Evolutionary conservation across 2,888 invertebrate genomes (phyloP).

Genomic region (Meliscaeva auricollis): DNA sequence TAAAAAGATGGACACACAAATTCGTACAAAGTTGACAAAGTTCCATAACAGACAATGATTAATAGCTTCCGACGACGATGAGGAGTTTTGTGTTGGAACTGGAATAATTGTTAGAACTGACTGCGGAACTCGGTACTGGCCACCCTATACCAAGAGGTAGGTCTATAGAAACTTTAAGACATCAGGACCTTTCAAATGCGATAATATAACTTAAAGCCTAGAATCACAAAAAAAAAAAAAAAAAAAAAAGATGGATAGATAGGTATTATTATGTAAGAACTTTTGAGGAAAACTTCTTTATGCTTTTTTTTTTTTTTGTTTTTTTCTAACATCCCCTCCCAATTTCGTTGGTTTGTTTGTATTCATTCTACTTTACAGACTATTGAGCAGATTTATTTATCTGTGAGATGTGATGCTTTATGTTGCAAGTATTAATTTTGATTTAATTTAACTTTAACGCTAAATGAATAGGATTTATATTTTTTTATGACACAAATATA

Average conservation of each 20-base stretch:
- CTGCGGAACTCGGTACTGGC: not conserved
- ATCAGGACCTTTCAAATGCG: slow-evolving; percentile 14
- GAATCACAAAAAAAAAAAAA: slow-evolving; percentile 19
- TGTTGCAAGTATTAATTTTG: slow-evolving; percentile 36
- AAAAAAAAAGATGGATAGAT: slow-evolving; percentile 42
- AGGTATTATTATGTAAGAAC: slow-evolving; percentile 24
- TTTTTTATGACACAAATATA: slow-evolving; percentile 29
- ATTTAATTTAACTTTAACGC: slow-evolving; percentile 38
- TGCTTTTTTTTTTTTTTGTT: not conserved
- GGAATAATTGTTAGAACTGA: slow-evolving; percentile 5
- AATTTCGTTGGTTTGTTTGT: not conserved
- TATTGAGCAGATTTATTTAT: slow-evolving; percentile 16
- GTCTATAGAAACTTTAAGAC: slow-evolving; percentile 6
- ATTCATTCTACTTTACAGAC: not conserved
- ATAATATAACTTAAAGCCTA: slow-evolving; percentile 26
- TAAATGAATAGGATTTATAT: slow-evolving; percentile 36
- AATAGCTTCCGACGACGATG: slow-evolving; percentile 18
- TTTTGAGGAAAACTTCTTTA: slow-evolving; percentile 9
- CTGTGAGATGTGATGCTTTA: slow-evolving; percentile 19
- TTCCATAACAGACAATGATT: slow-evolving; percentile 41
- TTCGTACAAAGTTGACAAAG: slow-evolving; percentile 32
- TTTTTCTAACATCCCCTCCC: too few species aligned
- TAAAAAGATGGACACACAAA: slow-evolving; percentile 33
- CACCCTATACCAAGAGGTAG: not conserved
- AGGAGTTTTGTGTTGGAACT: slow-evolving; percentile 1